Base-by-base conservation (phyloP, 2,888 invertebrate genomes). In the Megastigmus dorsalis region DNA sequence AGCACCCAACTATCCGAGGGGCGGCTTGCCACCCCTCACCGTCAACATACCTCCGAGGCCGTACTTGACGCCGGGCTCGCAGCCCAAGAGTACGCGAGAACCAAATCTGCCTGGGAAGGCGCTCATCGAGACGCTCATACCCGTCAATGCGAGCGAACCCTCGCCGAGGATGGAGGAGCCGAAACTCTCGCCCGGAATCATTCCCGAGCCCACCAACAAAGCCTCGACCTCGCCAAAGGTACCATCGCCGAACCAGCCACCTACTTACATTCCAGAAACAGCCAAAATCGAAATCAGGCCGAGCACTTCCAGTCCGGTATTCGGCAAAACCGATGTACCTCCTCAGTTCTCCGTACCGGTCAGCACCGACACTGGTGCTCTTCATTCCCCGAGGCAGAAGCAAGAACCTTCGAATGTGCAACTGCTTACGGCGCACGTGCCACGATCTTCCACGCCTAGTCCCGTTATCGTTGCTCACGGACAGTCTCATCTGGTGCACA, bases 371-470 rank as follows among this genome's bases (percentile, higher is more conserved):
- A n/a, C 5, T 2, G 55, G 7, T 7, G 52, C n/a, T n/a, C 52
- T 54, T 1, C 15, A 43, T 1, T 59, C 59, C 1, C 52, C 43
- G 1, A 48, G 60, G 9, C 63, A 55, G 23, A 75, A 85, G 84
- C 10, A 84, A 80, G 48, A 85, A 81, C 62, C 89, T 71, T 88
- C 82, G 7, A 90, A 89, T 77, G 89, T 92, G 86, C 93, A 93
- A 81, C 90, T 93, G 13, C 90, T 93, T 3, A 92, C 92, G 0
- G 92, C 93, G 15, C 92, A 92, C 80, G 91, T 93, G 80, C 92
- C 93, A 3, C 83, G 85, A 9, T 83, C 88, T 9, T 89, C 89
- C 1, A 88, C 89, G 1, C 89, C 89, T 0, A 90, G 89, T 81
- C 89, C 89, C 0, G 89, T 90, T 3, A 90, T 90, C 77, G 89